These are phyloP conservation scores for Xiphorhynchus erythropygius DNA, from an alignment of 2,797 vertebrate genomes.

Conservation along the genomic window DNA sequence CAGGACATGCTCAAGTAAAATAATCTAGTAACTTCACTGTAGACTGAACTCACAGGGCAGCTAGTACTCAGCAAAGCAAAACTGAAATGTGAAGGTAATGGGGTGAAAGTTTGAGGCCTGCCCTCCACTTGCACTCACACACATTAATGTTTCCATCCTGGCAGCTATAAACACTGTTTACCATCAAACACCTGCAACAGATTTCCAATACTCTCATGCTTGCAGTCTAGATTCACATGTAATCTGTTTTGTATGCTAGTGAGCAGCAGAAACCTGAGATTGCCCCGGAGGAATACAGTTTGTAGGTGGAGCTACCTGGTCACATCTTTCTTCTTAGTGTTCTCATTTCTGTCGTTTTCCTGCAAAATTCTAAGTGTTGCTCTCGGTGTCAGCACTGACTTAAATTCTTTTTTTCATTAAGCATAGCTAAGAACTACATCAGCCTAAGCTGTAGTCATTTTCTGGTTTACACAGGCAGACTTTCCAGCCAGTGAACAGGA, in stretches of 20 bases:
- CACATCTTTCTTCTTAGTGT: neutral
- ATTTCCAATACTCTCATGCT: slow-evolving; percentile 45
- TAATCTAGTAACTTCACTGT: neutral
- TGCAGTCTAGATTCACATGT: neutral
- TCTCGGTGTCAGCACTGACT: neutral
- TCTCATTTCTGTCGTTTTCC: neutral
- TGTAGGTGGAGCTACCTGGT: slow-evolving; percentile 18
- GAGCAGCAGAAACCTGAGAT: slow-evolving; percentile 21
- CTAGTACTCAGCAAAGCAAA: slow-evolving; percentile 17
- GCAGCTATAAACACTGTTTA: slow-evolving; percentile 63
- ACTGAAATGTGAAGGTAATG: slow-evolving; percentile 35
- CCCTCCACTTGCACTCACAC: slow-evolving; percentile 59
- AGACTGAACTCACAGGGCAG: slow-evolving; percentile 2
- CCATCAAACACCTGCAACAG: slow-evolving; percentile 60
- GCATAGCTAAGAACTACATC: neutral
- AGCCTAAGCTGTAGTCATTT: neutral
- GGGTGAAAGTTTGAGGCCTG: slow-evolving; percentile 68
- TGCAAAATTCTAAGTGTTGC: neutral
- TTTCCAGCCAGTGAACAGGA: neutral
- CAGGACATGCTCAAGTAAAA: neutral
- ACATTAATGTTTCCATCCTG: slow-evolving; percentile 56
- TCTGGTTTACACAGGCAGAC: neutral
- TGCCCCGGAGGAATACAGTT: slow-evolving; percentile 19
- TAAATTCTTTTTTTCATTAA: neutral
- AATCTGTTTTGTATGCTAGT: slow-evolving; percentile 3